Evolutionary conservation across 2,888 invertebrate genomes (phyloP), one percentile per base, ranked within the genome.

Genomic region (Osmoderma eremita): DNA sequence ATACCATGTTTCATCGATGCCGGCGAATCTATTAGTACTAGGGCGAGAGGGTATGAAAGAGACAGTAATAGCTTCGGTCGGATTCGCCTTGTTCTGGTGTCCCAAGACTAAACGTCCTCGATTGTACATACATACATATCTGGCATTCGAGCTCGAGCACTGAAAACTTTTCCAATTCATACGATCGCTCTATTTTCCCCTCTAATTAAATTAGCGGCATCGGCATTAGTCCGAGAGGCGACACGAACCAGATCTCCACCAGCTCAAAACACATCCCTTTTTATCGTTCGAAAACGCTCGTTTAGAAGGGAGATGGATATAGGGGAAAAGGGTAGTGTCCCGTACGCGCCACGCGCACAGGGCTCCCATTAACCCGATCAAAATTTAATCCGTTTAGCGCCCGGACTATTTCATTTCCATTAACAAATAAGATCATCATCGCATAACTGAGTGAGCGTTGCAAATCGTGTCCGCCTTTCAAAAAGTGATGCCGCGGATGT

Each of bases 361-460:
- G 18, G 15, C 45, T n/a, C 48, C 74, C 76, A 76, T 75, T 75
- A 75, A 74, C 75, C 74, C 75, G 74, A 76, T 75, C 74, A 75
- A 75, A 75, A 73, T 75, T 75, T 75, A 76, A 76, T 76, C 71
- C 73, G 70, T 68, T 76, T 76, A 76, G 72, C 67, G 74, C 72
- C 70, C 73, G 72, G 75, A 73, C 75, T 72, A 76, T 76, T 75
- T 76, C 74, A 75, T 75, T 76, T 75, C 76, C 75, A 76, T 76
- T 75, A 75, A 75, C 76, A 75, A 76, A 75, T 75, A 76, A 75
- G 74, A 75, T 69, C 71, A 66, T 70, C 72, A 69, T 70, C 67
- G 30, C 30, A 5, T 30, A 30, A 5, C 30, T 67, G 69, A 65
- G 67, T 68, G 69, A 70, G 69, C 70, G 70, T 48, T 67, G 64